phyloP scores from a whole-genome alignment of 2,113 vertebrate genomes.

The Ptilorrhoa leucosticta region DNA sequence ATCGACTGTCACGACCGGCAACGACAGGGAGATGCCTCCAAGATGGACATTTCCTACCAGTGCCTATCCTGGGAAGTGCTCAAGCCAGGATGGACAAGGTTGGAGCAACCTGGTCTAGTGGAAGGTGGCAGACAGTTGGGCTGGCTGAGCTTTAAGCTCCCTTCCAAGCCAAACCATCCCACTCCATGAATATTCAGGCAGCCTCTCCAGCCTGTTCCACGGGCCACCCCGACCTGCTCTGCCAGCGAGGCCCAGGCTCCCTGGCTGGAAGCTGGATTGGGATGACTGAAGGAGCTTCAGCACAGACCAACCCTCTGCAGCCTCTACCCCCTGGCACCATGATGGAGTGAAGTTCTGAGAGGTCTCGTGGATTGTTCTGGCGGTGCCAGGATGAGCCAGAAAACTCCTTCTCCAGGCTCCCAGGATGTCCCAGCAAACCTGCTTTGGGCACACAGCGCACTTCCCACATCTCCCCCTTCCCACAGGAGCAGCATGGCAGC shows the following conservation, averaged over 20 bases:
- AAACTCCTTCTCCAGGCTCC: background rate
- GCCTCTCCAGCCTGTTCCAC: constrained; percentile 18
- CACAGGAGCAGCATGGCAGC: background rate
- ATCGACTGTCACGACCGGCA: background rate
- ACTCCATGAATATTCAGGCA: background rate
- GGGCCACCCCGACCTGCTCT: background rate
- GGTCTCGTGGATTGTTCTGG: background rate
- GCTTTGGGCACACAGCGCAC: rapidly evolving
- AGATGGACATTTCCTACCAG: background rate
- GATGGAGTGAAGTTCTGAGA: background rate
- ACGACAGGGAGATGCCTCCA: background rate
- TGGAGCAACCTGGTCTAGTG: background rate
- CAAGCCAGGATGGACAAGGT: background rate
- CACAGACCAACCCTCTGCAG: background rate
- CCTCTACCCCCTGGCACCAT: background rate
- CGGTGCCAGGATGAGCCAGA: rapidly evolving
- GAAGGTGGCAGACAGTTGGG: background rate
- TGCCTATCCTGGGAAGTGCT: background rate
- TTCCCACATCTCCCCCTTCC: background rate
- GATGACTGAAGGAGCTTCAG: background rate
- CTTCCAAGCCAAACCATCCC: background rate
- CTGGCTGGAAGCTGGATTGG: background rate
- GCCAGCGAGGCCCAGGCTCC: background rate
- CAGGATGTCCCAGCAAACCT: background rate
- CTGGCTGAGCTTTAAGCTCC: background rate